Evolutionary conservation across 1,140 invertebrate species (phyloP).

Genomic region (fruit fly (Drosophila melanogaster)): DNA sequence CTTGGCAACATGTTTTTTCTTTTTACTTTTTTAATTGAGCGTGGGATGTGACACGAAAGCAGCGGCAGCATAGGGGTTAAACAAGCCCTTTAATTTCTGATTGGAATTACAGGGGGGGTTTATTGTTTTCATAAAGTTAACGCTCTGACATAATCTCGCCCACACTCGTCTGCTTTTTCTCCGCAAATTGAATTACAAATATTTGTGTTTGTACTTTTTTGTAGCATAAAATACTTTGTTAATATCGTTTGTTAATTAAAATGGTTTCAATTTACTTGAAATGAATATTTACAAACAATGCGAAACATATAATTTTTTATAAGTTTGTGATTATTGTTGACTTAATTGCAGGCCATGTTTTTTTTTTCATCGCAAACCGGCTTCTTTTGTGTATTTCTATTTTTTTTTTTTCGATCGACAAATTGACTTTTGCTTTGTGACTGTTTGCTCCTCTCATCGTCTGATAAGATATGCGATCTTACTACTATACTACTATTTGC

Average conservation of each 20-base stretch:
- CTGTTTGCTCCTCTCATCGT: conserved; percentile 26
- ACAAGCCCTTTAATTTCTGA: conserved; percentile 39
- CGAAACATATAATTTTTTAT: too few species aligned
- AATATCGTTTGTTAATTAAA: not conserved
- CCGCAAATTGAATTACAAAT: conserved; percentile 41
- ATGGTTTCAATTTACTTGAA: not conserved
- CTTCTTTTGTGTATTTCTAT: not conserved
- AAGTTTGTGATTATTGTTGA: not conserved
- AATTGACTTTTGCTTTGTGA: conserved; percentile 51
- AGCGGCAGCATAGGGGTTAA: conserved; percentile 8
- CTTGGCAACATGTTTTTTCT: conserved; percentile 31
- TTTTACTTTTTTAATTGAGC: conserved; percentile 23
- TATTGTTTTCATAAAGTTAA: conserved; percentile 15
- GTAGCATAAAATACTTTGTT: not conserved
- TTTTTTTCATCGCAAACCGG: conserved; percentile 1
- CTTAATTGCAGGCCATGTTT: conserved; percentile 11
- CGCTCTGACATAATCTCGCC: conserved; percentile 31
- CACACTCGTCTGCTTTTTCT: conserved; percentile 5
- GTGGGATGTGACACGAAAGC: conserved; percentile 33
- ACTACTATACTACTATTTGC: conserved; percentile 10
- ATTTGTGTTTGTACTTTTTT: not conserved
- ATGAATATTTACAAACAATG: too few species aligned
- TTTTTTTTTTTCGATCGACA: conserved; percentile 27
- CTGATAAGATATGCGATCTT: conserved; percentile 41
- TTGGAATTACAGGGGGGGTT: conserved; percentile 13